Conservation (phyloP, 2,888 invertebrate species). For the Nymphalis urticae region DNA sequence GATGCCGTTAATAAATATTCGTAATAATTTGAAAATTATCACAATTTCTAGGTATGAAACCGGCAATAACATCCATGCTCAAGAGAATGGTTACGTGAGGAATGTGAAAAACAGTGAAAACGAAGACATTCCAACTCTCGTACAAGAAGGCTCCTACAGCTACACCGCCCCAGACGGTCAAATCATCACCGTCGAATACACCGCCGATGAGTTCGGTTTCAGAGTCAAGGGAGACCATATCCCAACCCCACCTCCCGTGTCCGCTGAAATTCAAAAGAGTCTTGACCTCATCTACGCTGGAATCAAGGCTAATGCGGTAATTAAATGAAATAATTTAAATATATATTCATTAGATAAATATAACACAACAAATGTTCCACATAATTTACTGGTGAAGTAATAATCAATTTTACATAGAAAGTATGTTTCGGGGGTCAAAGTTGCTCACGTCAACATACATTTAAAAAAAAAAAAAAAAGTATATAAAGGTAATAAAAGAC, state of each 20-base stretch:
- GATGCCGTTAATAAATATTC: background rate
- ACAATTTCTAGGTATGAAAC: constrained; percentile 86
- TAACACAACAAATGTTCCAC: no score
- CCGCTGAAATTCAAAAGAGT: constrained; percentile 92
- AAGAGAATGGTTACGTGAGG: constrained; percentile 89
- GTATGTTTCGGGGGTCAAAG: no score
- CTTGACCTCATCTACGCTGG: constrained; percentile 93
- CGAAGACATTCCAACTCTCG: constrained; percentile 82
- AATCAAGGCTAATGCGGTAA: constrained; percentile 83
- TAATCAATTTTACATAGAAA: background rate
- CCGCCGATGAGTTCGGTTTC: constrained; percentile 92
- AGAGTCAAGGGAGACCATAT: constrained; percentile 90
- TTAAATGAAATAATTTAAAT: background rate
- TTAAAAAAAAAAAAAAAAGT: no score
- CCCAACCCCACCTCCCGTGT: constrained; percentile 91
- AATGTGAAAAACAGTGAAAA: constrained; percentile 80
- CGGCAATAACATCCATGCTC: constrained; percentile 89
- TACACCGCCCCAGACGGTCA: constrained; percentile 91
- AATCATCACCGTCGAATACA: constrained; percentile 87
- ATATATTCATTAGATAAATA: no score
- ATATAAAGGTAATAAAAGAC: background rate
- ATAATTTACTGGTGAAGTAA: no score
- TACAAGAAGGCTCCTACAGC: constrained; percentile 89
- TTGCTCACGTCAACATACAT: no score
- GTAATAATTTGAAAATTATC: background rate